Evolutionary conservation across 2,888 invertebrate genomes (phyloP), one percentile per base, ranked within the genome.

Genomic region (Lithophane ornitopus): DNA sequence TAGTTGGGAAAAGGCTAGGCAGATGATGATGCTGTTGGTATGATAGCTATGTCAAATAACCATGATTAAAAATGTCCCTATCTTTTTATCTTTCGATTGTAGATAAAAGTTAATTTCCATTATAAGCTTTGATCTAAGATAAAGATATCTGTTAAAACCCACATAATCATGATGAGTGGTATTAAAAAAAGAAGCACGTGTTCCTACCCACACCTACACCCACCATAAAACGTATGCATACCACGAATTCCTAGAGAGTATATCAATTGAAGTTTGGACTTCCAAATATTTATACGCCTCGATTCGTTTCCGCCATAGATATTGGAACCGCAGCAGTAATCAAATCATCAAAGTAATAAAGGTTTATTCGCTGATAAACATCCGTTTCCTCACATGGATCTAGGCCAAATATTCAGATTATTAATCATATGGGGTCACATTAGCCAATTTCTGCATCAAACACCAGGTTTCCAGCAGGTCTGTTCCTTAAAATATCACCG

Each of bases 231-330:
- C 26, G 58, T 61, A 59, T 65, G n/a, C 61, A 70, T 62, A 59
- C 65, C 63, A 26, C 34, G 28, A 67, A 71, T 81, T 69, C 68
- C 19, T 26, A 26, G 28, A 44, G 67, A 39, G 67, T 73, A 74
- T 49, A 59, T 85, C 58, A 72, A 72, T 81, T 67, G 41, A 66
- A 81, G 54, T 62, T 63, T 76, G 34, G 74, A 65, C 61, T 71
- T 71, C 41, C n/a, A 87, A 87, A 87, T 82, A 88, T 88, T 88
- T 87, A 78, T 73, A 61, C 76, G 56, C 58, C 62, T 71, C 67
- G 74, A 67, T 85, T 73, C 72, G 41, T 79, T 81, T 81, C 87
- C 78, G 76, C 65, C 54, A 67, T 41, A 87, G 62, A 78, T 74
- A 71, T 73, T 58, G 72, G 74, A 80, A 80, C 70, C 62, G 44